Base-by-base conservation (phyloP, 2,113 vertebrate genomes). In the Etia nguti region DNA sequence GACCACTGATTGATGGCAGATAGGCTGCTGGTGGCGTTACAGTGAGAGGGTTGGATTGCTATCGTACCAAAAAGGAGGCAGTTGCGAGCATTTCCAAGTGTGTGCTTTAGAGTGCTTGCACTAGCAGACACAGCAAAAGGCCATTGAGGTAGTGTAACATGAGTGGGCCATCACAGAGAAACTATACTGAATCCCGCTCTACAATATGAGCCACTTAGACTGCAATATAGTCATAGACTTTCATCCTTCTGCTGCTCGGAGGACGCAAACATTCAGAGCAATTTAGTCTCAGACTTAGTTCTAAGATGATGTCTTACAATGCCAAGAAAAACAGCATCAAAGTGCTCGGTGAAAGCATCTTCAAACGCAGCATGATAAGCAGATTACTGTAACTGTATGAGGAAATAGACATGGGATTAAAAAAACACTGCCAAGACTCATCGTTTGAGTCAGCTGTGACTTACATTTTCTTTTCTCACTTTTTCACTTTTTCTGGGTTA, bases 1-100 rank as follows among this genome's bases (percentile, higher is more conserved):
- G 7, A 56, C 36, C 57, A 68, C 26, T 83, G 48, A 48, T 57
- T 57, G 55, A 48, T 88, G 56, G 43, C 73, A 81, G 41, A 79
- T 68, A 36, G 73, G 29, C 79, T 83, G 52, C 82, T 55, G 57
- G 57, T 48, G 80, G 88, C 48, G 22, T 87, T 91, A 81, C 83
- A 80, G 82, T 26, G 62, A 73, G 62, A 62, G 43, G 36, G 34
- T 62, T 36, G 36, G 60, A 88, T 79, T 89, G 92, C 89, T 88
- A 83, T 54, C 36, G 60, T 48, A 79, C 41, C 46, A 77, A 77
- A 50, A 31, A 77, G 16, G 20, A 77, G 73, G 46, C 41, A 43
- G 57, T 34, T 50, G 34, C n/a, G 55, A 79, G 16, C 59, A 81
- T 83, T 60, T 89, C 18, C 46, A 65, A 54, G 38, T 56, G 60